A percentile compares a stretch with the other conserved stretches of the same genome.
These are phyloP conservation scores for Pelobates fuscus DNA, from an alignment of 2,113 vertebrate genomes.

Conservation along the genomic window DNA sequence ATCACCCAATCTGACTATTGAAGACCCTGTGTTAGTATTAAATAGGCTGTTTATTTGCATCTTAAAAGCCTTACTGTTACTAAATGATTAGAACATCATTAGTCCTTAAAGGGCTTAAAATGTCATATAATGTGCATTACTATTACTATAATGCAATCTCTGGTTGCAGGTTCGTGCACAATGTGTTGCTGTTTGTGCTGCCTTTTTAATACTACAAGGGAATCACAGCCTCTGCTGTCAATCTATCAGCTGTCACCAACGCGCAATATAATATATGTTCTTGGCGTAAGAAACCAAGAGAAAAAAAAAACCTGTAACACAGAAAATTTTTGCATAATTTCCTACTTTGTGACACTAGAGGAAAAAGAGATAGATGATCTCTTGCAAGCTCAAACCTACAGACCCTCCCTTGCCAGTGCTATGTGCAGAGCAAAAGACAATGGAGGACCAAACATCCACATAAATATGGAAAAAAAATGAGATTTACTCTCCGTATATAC, in stretches of 20 bases:
- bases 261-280: slow-evolving; percentile 48
- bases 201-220: slow-evolving; percentile 26
- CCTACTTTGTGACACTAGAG: slow-evolving; percentile 46
- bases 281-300: slow-evolving; percentile 31
- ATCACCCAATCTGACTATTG: no score
- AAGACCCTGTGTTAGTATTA: no score
- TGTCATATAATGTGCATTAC: no score
- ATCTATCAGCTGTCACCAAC: slow-evolving; percentile 43
- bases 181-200: no score
- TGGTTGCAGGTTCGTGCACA: no score
- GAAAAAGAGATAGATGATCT: slow-evolving; percentile 47
- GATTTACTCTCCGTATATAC: slow-evolving; percentile 8
- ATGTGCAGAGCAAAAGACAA: slow-evolving; percentile 34
- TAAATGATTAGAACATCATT: no score
- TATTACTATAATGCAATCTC: no score
- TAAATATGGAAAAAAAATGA: slow-evolving; percentile 21
- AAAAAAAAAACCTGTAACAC: slow-evolving; percentile 38
- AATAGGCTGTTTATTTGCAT: no score
- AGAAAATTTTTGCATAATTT: slow-evolving; percentile 50
- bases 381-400: slow-evolving; percentile 39
- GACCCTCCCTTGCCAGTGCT: slow-evolving; percentile 40
- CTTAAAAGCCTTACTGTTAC: no score
- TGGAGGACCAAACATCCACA: neutral
- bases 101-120: no score
- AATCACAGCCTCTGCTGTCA: slow-evolving; percentile 38